Base-by-base conservation (phyloP, 2,113 vertebrate genomes). In the Synodontis membranacea region DNA sequence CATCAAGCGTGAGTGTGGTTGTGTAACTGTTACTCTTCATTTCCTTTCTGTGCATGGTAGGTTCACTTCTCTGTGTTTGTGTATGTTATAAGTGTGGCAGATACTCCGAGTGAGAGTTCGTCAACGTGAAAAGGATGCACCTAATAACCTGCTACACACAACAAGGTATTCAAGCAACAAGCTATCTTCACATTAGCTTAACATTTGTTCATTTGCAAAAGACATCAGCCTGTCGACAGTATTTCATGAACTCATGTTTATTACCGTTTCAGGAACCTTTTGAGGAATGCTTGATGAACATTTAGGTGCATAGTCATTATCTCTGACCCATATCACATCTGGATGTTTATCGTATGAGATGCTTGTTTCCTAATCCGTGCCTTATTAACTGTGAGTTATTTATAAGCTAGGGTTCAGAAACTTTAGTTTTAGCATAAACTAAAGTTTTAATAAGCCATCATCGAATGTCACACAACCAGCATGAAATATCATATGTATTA, bases 1-100 rank as follows among this genome's bases (percentile, higher is more conserved):
- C 97, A 98, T 92, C 96, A 97, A 94, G 94, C 94, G 97, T 98
- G 92, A 98, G 97, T 94, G 2, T 62, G 62, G 74, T n/a, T 58
- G 39, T 83, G 25, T 15, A 86, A n/a, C 6, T 12, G n/a, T 84
- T 37, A 10, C 39, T 62, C 14, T 5, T n/a, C 14, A 37, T 14
- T 25, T 48, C 82, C 39, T 80, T 34, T 72, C 82, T 84, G 46
- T 28, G 62, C 86, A 85, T 58, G 54, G 44, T 52, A 37, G 37
- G 82, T 80, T 39, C 7, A 60, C n/a, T 50, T 23, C 64, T 74
- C 70, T 72, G 0, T 48, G 17, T 83, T 58, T 84, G 28, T 87
- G 50, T 84, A 48, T 87, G 23, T 86, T 83, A 88, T 25, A 88
- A 95, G 94, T 37, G 87, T 90, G 46, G 25, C 93, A 88, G 93